These are phyloP conservation scores for Poeciliopsis infans DNA, from an alignment of 2,797 vertebrate species.

Conservation along the genomic window DNA sequence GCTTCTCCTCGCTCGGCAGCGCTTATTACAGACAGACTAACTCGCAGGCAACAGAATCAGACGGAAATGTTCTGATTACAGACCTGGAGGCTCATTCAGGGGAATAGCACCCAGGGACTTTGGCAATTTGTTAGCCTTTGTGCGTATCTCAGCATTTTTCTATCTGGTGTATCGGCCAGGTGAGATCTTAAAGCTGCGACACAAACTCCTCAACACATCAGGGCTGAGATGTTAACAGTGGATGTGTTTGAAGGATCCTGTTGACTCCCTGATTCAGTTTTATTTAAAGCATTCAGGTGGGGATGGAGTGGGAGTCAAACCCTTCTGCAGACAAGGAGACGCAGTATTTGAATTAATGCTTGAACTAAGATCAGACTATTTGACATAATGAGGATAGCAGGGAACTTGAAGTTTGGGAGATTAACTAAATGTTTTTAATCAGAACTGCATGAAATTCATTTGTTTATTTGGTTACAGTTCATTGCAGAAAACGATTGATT, in stretches of 20 bases:
- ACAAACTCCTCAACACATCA: slow-evolving; percentile 56
- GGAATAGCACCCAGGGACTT: slow-evolving; percentile 62
- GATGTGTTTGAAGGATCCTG: slow-evolving; percentile 29
- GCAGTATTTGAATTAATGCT: slow-evolving; percentile 12
- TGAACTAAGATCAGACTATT: slow-evolving; percentile 10
- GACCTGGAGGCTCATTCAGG: slow-evolving; percentile 83
- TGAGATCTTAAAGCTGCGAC: slow-evolving; percentile 58
- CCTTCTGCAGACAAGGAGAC: slow-evolving; percentile 12
- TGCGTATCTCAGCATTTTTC: slow-evolving; percentile 27
- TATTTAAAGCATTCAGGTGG: slow-evolving; percentile 12
- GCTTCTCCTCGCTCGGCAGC: slow-evolving; percentile 76
- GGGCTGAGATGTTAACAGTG: slow-evolving; percentile 32
- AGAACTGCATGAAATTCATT: neutral
- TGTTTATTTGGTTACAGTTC: slow-evolving; percentile 1
- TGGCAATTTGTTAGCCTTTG: slow-evolving; percentile 2
- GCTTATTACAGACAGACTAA: slow-evolving; percentile 83
- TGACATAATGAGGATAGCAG: slow-evolving; percentile 4
- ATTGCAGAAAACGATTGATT: neutral
- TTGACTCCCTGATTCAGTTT: slow-evolving; percentile 11
- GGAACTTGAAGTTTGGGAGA: slow-evolving; percentile 16
- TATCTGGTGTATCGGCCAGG: slow-evolving; percentile 38
- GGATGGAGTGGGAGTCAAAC: slow-evolving; percentile 1
- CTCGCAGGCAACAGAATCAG: slow-evolving; percentile 78
- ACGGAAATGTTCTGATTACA: slow-evolving; percentile 90
- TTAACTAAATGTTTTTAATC: slow-evolving; percentile 10